phyloP scores from a whole-genome alignment of 2,888 invertebrate genomes.

The Metellina segmentata region DNA sequence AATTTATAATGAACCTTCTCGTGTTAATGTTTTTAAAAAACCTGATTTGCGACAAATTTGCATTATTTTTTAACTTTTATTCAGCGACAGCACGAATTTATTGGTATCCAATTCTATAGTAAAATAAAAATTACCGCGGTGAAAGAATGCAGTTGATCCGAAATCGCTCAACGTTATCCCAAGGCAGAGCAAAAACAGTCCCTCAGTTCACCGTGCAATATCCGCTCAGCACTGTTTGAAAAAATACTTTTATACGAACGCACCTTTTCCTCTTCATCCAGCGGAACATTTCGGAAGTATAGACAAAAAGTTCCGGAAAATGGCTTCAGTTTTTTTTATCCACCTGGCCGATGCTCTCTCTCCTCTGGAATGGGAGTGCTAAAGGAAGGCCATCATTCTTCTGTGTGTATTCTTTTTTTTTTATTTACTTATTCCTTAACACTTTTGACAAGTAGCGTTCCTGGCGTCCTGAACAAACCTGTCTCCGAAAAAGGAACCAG shows the following conservation, averaged over 20 bases:
- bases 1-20: too few relatives aligned
- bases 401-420: not conserved
- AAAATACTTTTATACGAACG: constrained; percentile 35
- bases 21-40: too few relatives aligned
- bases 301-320: constrained; percentile 52
- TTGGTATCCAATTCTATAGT: too few relatives aligned
- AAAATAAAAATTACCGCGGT: too few relatives aligned
- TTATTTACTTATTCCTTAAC: not conserved
- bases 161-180: too few relatives aligned
- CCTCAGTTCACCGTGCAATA: constrained; percentile 27
- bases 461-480: not conserved
- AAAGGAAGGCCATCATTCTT: constrained; percentile 27
- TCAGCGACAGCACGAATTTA: too few relatives aligned
- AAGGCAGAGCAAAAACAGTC: not conserved
- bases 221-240: constrained; percentile 37
- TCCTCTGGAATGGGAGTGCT: constrained; percentile 8
- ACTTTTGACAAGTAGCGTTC: not conserved
- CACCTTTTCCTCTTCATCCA: constrained; percentile 53
- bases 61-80: too few relatives aligned
- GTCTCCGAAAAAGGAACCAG: constrained; percentile 14
- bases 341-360: constrained; percentile 60
- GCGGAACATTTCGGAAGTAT: constrained; percentile 52
- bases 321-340: constrained; percentile 19
- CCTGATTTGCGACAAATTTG: too few relatives aligned
- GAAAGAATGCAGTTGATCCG: too few relatives aligned